Conservation (phyloP, 2,888 invertebrate genomes). For the Portevinia maculata region DNA sequence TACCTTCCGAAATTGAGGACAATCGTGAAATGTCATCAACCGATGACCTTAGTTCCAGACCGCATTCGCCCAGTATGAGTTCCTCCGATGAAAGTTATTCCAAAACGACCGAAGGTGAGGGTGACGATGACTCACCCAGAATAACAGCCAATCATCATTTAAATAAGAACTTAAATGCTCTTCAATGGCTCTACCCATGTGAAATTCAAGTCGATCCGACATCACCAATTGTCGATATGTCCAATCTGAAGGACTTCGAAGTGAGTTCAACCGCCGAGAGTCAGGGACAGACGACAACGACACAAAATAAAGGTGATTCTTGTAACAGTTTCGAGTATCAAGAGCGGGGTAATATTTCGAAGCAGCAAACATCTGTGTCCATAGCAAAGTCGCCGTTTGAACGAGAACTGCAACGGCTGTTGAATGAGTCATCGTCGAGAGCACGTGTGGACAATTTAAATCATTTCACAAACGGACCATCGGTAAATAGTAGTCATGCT, state of each 20-base stretch:
- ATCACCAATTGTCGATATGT: conserved; percentile 80
- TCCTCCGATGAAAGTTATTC: conserved; percentile 94
- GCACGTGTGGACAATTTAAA: conserved; percentile 77
- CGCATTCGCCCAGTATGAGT: conserved; percentile 91
- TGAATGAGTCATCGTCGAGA: conserved; percentile 85
- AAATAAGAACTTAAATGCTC: conserved; percentile 82
- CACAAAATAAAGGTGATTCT: conserved; percentile 86
- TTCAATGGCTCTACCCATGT: conserved; percentile 86
- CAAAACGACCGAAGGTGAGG: conserved; percentile 89
- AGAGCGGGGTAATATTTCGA: conserved; percentile 78
- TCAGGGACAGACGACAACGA: conserved; percentile 84
- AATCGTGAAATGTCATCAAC: conserved; percentile 87
- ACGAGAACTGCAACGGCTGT: conserved; percentile 90
- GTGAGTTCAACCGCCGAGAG: conserved; percentile 83
- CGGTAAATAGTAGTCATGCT: conserved; percentile 73
- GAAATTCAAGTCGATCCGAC: conserved; percentile 85
- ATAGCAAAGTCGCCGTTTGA: conserved; percentile 88
- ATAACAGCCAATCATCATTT: conserved; percentile 77
- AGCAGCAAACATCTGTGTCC: conserved; percentile 79
- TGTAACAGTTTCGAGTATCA: conserved; percentile 87
- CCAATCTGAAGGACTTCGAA: conserved; percentile 82
- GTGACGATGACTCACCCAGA: conserved; percentile 81
- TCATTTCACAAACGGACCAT: conserved; percentile 74
- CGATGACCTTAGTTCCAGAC: conserved; percentile 91
- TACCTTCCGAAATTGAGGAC: conserved; percentile 83